Evolutionary conservation across 2,888 invertebrate genomes (phyloP).

Genomic region (Amiota minor): DNA sequence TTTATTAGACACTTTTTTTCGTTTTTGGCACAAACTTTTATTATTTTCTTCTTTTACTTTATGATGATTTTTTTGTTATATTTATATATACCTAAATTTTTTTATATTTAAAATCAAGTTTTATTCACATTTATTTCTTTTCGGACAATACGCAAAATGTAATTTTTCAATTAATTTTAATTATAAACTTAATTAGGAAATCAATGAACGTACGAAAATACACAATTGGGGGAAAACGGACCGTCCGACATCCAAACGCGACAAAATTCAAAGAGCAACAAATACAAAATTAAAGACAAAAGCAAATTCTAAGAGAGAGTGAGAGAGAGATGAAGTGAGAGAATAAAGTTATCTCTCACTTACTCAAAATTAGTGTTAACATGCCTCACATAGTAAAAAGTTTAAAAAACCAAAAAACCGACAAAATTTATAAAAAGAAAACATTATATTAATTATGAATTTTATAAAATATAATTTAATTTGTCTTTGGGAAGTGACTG

Average conservation of each 20-base stretch:
- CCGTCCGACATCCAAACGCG: background rate
- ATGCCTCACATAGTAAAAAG: too few relatives aligned
- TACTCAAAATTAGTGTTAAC: too few relatives aligned
- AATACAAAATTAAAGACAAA: too few relatives aligned
- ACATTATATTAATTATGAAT: too few relatives aligned
- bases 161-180: slow-evolving; percentile 74
- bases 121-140: slow-evolving; percentile 34
- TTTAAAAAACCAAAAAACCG: too few relatives aligned
- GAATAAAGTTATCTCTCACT: too few relatives aligned
- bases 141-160: slow-evolving; percentile 45
- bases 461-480: too few relatives aligned
- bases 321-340: slow-evolving; percentile 47
- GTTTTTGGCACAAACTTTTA: slow-evolving; percentile 51
- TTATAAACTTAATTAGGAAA: slow-evolving; percentile 74
- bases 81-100: slow-evolving; percentile 35
- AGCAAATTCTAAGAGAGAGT: slow-evolving; percentile 48
- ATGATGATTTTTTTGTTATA: too few relatives aligned
- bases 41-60: too few relatives aligned
- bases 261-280: background rate
- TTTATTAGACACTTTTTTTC: slow-evolving; percentile 28
- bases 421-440: too few relatives aligned
- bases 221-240: slow-evolving; percentile 59
- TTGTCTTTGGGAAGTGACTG: too few relatives aligned
- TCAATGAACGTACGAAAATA: slow-evolving; percentile 67
- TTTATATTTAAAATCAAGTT: slow-evolving; percentile 37